Base-by-base conservation (phyloP, 1,140 invertebrate genomes). In the Leptopilina boulardi region DNA sequence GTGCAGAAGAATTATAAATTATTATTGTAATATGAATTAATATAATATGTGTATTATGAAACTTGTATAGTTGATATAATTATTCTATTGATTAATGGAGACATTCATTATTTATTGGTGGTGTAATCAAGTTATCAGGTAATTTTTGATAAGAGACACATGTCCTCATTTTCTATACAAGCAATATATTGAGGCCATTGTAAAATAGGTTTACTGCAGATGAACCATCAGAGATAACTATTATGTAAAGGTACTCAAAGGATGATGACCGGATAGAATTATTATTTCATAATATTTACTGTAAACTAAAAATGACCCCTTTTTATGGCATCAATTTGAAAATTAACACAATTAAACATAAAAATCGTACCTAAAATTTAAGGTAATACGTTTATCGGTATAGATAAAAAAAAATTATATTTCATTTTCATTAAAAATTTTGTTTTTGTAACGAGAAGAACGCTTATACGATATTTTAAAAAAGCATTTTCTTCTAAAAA, bases 71-170 rank as follows among this genome's bases (percentile, higher is more conserved):
- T 51, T 18, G 47, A 51, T n/a, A 51, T n/a, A 18, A 51, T 5
- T 51, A 23, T 38, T 66, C 23, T 23, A 3, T 30, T 66, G 59
- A 26, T n/a, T 66, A 30, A 66, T 66, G 13, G 30, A 66, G 15
- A 26, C 26, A 11, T 30, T 30, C 23, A n/a, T 66, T 66, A 66
- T n/a, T 15, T 66, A 66, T 66, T 66, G 59, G 26, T 11, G 59
- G 26, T 26, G 21, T 66, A 66, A 66, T 66, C 59, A 66, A 66
- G 59, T 66, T 66, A 66, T 66, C 59, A 66, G 59, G 59, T 30
- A 66, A 66, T 66, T 23, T n/a, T 66, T 66, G 59, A 66, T 66
- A 66, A 66, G 21, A 66, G 26, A 5, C 23, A 5, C 23, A 13
- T 30, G 59, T 66, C 59, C 59, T 34, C 59, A 23, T 66, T 66